These are phyloP conservation scores for Pterophyllum scalare DNA, from an alignment of 2,113 vertebrate species.

Conservation along the genomic window DNA sequence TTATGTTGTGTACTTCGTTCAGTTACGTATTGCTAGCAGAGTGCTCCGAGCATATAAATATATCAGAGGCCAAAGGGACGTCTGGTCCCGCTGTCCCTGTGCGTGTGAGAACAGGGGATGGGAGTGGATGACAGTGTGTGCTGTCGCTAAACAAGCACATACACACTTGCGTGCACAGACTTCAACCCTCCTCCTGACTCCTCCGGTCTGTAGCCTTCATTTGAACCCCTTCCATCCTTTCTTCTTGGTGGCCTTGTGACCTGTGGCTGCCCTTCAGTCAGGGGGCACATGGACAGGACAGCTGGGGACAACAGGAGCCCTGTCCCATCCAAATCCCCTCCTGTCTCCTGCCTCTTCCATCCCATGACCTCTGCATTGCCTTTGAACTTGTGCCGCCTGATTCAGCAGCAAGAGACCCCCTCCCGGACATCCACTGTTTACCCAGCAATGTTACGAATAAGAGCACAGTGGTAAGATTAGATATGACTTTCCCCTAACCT, in stretches of 20 bases:
- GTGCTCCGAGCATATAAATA: constrained; percentile 76
- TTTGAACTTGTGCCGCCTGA: constrained; percentile 69
- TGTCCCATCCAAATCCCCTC: constrained; percentile 47
- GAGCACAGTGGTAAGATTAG: constrained; percentile 23
- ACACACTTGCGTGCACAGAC: constrained; percentile 10
- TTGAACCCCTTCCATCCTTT: constrained; percentile 70
- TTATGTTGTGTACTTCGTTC: too few relatives aligned
- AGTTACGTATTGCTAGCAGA: too few relatives aligned
- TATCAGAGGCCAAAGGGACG: constrained; percentile 74
- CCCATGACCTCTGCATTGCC: constrained; percentile 65
- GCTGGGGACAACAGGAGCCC: constrained; percentile 78
- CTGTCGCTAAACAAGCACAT: constrained; percentile 47
- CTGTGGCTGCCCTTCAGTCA: constrained; percentile 46
- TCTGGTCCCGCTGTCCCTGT: constrained; percentile 71
- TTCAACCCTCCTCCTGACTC: constrained; percentile 31
- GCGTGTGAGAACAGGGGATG: constrained; percentile 54
- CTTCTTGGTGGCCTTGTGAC: constrained; percentile 69
- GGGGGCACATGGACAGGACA: constrained; percentile 65
- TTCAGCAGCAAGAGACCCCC: neutral
- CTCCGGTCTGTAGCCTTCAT: constrained; percentile 48
- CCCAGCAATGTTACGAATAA: constrained; percentile 35
- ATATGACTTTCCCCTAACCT: constrained; percentile 26
- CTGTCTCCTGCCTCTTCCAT: constrained; percentile 55
- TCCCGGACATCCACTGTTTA: constrained; percentile 53
- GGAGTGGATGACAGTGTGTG: constrained; percentile 52